Evolutionary conservation across 2,888 invertebrate genomes (phyloP).

Genomic region (Liopterus haemorrhoidalis): DNA sequence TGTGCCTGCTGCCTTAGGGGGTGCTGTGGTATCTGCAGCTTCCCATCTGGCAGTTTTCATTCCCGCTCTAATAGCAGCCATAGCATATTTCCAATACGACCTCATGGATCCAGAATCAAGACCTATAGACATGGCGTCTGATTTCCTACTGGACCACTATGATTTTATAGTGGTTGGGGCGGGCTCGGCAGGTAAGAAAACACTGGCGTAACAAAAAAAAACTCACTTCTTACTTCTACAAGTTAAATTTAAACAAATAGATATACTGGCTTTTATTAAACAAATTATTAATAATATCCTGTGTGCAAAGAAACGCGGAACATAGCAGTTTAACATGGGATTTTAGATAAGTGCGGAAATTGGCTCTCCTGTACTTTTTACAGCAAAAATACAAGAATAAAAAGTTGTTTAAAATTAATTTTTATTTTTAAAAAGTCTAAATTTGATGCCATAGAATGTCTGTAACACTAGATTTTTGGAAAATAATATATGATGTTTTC

Average conservation of each 20-base stretch:
- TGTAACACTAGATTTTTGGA: too few species aligned
- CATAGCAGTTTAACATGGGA: too few species aligned
- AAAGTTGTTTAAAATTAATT: too few species aligned
- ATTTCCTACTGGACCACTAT: constrained; percentile 60
- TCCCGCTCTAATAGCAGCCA: constrained; percentile 75
- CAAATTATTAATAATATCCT: not conserved
- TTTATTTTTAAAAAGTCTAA: too few species aligned
- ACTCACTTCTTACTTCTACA: too few species aligned
- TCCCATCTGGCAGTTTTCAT: constrained; percentile 74
- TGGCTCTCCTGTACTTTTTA: too few species aligned
- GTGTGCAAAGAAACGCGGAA: not conserved
- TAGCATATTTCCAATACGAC: constrained; percentile 83
- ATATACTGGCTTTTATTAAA: too few species aligned
- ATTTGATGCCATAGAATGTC: too few species aligned
- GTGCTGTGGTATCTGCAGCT: constrained; percentile 60
- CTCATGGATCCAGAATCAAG: constrained; percentile 76
- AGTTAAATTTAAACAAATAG: too few species aligned
- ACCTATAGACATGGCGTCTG: constrained; percentile 64
- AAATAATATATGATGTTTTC: too few species aligned
- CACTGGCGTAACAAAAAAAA: not conserved
- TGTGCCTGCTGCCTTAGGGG: constrained; percentile 61
- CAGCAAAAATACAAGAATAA: too few species aligned
- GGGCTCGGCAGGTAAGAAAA: constrained; percentile 69
- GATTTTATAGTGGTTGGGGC: constrained; percentile 83
- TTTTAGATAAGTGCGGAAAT: too few species aligned